A percentile compares a stretch with the other conserved stretches of the same genome.
Evolutionary conservation across 92 coral and sea anemone genomes (phyloP).

Genomic region (Blastomussa wellsi): DNA sequence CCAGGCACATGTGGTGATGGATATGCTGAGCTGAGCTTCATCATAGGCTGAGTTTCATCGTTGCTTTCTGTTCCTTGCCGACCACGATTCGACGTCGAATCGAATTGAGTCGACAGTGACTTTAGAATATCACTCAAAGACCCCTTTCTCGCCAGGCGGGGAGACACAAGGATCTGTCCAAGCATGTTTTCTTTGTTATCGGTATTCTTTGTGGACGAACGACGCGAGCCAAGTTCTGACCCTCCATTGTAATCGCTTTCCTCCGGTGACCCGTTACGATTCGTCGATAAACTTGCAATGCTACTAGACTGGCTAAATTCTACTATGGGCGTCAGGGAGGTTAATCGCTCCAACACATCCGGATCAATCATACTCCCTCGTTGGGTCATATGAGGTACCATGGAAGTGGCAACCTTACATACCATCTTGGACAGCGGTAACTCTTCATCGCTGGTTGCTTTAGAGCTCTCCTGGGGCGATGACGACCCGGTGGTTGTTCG

Average conservation of each 20-base stretch:
- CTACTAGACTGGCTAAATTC: slow-evolving; percentile 30
- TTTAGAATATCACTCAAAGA: slow-evolving; percentile 23
- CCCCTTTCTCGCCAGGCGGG: slow-evolving; percentile 16
- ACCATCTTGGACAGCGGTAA: slow-evolving; percentile 5
- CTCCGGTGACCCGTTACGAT: background rate
- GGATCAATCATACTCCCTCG: slow-evolving; percentile 19
- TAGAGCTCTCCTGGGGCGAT: slow-evolving; percentile 20
- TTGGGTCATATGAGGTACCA: background rate
- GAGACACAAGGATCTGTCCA: slow-evolving; percentile 21
- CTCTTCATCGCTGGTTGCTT: slow-evolving; percentile 31
- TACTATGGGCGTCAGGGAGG: slow-evolving; percentile 19
- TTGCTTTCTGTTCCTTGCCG: background rate
- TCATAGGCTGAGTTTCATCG: too few relatives aligned
- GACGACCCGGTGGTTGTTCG: slow-evolving; percentile 18
- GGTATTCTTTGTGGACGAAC: background rate
- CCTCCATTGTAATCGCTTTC: background rate
- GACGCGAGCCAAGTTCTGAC: background rate
- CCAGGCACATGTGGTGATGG: background rate
- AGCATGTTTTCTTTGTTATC: slow-evolving; percentile 3
- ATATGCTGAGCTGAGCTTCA: background rate
- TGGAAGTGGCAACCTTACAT: slow-evolving; percentile 4
- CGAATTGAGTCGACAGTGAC: slow-evolving; percentile 1
- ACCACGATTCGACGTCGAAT: background rate
- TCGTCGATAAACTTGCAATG: background rate
- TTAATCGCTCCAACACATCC: slow-evolving; percentile 6